Evolutionary conservation across 2,797 vertebrate species (phyloP).

Genomic region (Cryptoprocta ferox): DNA sequence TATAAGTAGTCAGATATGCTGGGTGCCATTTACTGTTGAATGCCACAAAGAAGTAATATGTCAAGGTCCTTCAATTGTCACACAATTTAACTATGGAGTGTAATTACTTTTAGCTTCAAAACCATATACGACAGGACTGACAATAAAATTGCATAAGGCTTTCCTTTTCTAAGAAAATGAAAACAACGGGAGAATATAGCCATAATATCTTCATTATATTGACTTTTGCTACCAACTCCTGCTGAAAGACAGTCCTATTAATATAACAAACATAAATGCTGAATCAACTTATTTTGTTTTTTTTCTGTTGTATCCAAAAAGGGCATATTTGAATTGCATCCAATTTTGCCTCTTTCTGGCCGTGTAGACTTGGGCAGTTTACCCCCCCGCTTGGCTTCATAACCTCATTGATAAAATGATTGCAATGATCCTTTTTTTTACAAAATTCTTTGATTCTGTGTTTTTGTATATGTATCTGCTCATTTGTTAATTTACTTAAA

Average conservation of each 20-base stretch:
- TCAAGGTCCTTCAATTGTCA: constrained; percentile 35
- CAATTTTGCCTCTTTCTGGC: background rate
- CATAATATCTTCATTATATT: background rate
- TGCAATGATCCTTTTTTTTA: background rate
- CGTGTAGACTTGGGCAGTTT: background rate
- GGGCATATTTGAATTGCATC: background rate
- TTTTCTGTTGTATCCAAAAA: background rate
- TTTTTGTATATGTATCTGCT: background rate
- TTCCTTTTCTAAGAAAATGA: constrained; percentile 42
- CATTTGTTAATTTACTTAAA: background rate
- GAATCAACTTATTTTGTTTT: background rate
- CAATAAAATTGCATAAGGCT: background rate
- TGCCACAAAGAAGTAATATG: constrained; percentile 2
- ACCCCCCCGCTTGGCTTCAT: background rate
- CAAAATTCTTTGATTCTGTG: background rate
- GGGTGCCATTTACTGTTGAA: constrained; percentile 41
- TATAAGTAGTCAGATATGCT: background rate
- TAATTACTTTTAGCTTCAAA: constrained; percentile 64
- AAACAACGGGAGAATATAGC: constrained; percentile 5
- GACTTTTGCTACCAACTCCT: constrained; percentile 1
- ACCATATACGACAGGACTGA: background rate
- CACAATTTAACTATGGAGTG: background rate
- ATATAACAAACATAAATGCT: background rate
- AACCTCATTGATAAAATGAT: background rate
- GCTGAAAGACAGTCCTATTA: background rate